These are phyloP conservation scores for Amiota communis DNA, from an alignment of 2,888 invertebrate genomes.

Conservation along the genomic window DNA sequence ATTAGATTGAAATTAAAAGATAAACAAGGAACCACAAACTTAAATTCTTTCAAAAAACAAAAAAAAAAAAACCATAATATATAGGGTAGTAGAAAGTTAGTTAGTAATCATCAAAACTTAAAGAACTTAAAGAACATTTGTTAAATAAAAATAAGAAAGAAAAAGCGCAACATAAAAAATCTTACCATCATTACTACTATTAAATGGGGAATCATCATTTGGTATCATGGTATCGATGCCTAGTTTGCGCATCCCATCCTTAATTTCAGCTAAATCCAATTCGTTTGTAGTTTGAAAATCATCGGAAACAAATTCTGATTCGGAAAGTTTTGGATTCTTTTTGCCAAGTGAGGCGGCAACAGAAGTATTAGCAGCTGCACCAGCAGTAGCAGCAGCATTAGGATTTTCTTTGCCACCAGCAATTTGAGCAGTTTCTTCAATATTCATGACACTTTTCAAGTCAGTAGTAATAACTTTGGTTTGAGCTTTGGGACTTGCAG, in stretches of 20 bases:
- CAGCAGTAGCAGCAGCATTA: constrained; percentile 23
- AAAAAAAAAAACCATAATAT: constrained; percentile 13
- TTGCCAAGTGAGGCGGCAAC: constrained; percentile 38
- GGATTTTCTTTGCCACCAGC: constrained; percentile 32
- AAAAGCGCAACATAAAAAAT: constrained; percentile 42
- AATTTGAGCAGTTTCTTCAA: too few relatives aligned
- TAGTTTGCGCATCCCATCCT: constrained; percentile 83
- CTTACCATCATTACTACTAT: constrained; percentile 72
- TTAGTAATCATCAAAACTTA: neutral
- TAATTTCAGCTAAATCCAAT: constrained; percentile 81
- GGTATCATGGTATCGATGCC: constrained; percentile 77
- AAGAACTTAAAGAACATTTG: constrained; percentile 32
- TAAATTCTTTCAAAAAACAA: constrained; percentile 15
- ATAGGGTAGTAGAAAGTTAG: too few relatives aligned
- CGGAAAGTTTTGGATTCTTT: constrained; percentile 57
- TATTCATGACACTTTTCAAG: neutral
- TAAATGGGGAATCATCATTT: constrained; percentile 62
- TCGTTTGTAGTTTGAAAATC: constrained; percentile 76
- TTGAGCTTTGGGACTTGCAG: constrained; percentile 6
- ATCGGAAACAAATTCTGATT: constrained; percentile 86
- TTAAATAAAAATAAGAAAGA: constrained; percentile 40
- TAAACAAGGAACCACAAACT: too few relatives aligned
- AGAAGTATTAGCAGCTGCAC: constrained; percentile 16
- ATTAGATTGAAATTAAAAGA: too few relatives aligned
- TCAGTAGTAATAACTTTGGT: neutral